Percentiles rank a stretch among this genome's conserved stretches.
These are phyloP conservation scores for Agrochola litura DNA, from an alignment of 2,888 invertebrate genomes.

Conservation along the genomic window DNA sequence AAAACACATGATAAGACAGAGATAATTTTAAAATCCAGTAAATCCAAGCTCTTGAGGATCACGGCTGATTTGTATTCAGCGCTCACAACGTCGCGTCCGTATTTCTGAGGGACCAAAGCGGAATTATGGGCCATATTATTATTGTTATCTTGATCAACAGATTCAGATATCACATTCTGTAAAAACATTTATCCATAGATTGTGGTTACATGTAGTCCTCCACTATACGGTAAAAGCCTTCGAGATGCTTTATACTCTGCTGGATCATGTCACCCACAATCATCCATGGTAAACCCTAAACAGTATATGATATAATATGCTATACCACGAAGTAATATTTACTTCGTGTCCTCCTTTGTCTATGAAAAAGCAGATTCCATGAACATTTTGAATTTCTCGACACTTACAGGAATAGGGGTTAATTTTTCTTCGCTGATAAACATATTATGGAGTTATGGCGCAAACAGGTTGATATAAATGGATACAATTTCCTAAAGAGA, in stretches of 20 bases:
- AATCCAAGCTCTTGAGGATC: slow-evolving; percentile 71
- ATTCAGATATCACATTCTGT: slow-evolving; percentile 13
- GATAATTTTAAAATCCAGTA: slow-evolving; percentile 69
- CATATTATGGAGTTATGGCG: background rate
- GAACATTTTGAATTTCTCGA: background rate
- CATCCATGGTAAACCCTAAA: background rate
- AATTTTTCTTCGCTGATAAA: background rate
- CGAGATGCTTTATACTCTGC: background rate
- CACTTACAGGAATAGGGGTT: background rate
- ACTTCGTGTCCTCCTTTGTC: background rate
- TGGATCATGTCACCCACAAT: background rate
- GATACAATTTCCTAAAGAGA: too few relatives aligned
- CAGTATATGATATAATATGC: background rate
- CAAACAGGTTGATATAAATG: background rate
- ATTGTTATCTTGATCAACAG: slow-evolving; percentile 42
- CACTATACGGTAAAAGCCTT: too few relatives aligned
- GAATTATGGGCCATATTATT: slow-evolving; percentile 34
- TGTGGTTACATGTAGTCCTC: too few relatives aligned
- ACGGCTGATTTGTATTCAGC: slow-evolving; percentile 81
- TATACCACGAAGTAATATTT: background rate
- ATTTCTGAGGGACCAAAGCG: slow-evolving; percentile 72
- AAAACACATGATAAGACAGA: slow-evolving; percentile 49
- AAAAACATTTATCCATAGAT: background rate
- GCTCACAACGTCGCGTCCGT: slow-evolving; percentile 71
- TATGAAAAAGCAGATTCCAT: background rate